Evolutionary conservation across 2,888 invertebrate genomes (phyloP), one percentile per base, ranked within the genome.

Genomic region (Agrotis clavis): DNA sequence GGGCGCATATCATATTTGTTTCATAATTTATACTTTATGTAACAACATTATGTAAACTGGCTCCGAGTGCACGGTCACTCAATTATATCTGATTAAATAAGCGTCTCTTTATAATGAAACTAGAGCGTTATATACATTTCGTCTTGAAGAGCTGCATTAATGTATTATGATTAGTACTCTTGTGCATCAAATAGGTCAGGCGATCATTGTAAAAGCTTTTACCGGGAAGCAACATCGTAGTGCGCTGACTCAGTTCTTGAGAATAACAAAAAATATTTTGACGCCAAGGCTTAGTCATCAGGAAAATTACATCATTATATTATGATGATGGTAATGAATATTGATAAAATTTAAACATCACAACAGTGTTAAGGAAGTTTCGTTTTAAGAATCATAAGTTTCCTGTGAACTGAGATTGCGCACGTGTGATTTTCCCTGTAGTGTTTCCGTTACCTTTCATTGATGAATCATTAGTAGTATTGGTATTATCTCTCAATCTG

Each of bases 41-140:
- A 96, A 95, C 90, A 75, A 71, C 85, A 88, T 95, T 95, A 94
- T 92, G 91, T 94, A 95, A 95, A 86, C 86, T 81, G 76, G 74
- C 82, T 88, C 87, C 74, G 87, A 90, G 90, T 90, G 91, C 91
- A 91, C 90, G 90, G 91, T 88, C 91, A 89, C 84, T 74, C 53
- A 65, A 86, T 84, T 88, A 87, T 85, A 87, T 81, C 67, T 68
- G 57, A 74, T 74, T 80, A 71, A 76, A 74, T 67, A 74, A 82
- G 76, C 61, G 62, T 61, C 62, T 77, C 68, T 74, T 77, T 62
- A 65, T 19, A 68, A 64, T 48, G n/a, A 62, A 78, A 74, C 69
- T 71, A 61, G 78, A 64, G 30, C 71, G 30, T 70, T 63, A 68
- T 64, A 76, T 64, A 76, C 48, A 66, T 78, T 78, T 65, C 45